phyloP scores from a whole-genome alignment of 2,113 vertebrate genomes.

The Heteronetta atricapilla region DNA sequence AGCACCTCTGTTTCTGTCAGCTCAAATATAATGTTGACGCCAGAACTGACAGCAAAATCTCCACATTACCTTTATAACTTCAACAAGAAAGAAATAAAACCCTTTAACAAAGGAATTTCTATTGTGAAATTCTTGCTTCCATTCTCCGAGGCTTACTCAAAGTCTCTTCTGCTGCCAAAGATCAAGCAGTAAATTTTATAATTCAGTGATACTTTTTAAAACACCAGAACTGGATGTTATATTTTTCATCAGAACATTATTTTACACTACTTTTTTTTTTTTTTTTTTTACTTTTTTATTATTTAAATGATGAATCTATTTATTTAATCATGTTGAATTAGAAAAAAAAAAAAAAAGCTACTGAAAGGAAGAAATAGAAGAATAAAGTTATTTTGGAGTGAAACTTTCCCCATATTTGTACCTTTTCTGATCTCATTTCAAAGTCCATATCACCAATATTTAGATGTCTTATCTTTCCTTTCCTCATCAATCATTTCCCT shows the following conservation, averaged over 20 bases:
- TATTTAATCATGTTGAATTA: neutral
- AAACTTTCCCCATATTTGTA: neutral
- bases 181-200: neutral
- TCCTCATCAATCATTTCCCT: neutral
- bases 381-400: neutral
- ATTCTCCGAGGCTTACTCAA: neutral
- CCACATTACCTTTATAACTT: neutral
- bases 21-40: neutral
- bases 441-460: neutral
- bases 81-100: neutral
- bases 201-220: neutral
- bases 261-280: neutral
- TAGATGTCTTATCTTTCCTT: neutral
- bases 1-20: neutral
- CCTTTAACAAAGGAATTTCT: neutral
- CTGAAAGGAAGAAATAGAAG: neutral
- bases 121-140: neutral
- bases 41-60: neutral
- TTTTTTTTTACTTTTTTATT: neutral
- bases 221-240: neutral
- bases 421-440: neutral
- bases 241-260: neutral
- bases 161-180: neutral
- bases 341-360: neutral
- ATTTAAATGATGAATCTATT: neutral